A percentile compares a stretch with the other conserved stretches of the same genome.
Evolutionary conservation across 2,113 vertebrate genomes (phyloP).

Genomic region (Mustelus asterias): DNA sequence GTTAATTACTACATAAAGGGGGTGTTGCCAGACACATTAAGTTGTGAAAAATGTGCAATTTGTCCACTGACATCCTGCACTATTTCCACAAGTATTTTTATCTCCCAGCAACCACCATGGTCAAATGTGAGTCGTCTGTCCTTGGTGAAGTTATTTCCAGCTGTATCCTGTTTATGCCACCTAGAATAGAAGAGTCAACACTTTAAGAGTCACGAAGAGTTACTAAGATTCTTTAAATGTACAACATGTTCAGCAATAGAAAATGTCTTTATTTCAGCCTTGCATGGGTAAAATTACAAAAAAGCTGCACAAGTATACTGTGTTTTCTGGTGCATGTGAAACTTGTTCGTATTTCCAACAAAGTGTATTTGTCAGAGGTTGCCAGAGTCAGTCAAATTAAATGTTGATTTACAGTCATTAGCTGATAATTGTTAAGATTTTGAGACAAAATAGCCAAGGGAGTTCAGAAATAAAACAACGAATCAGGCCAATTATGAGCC

Average conservation of each 20-base stretch:
- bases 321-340: background rate
- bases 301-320: background rate
- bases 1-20: background rate
- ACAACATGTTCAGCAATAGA: background rate
- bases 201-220: background rate
- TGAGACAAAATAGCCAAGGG: background rate
- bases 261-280: background rate
- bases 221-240: background rate
- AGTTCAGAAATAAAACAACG: background rate
- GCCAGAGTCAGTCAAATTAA: background rate
- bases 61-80: background rate
- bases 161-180: conserved; percentile 13
- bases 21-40: background rate
- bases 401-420: background rate
- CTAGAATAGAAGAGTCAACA: background rate
- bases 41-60: background rate
- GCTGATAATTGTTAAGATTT: background rate
- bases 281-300: background rate
- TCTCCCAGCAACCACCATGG: background rate
- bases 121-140: background rate
- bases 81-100: background rate
- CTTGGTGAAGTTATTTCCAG: background rate
- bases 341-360: background rate
- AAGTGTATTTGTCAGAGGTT: background rate
- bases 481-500: background rate